phyloP scores from a whole-genome alignment of 2,888 invertebrate genomes.

The Bimastos eiseni region DNA sequence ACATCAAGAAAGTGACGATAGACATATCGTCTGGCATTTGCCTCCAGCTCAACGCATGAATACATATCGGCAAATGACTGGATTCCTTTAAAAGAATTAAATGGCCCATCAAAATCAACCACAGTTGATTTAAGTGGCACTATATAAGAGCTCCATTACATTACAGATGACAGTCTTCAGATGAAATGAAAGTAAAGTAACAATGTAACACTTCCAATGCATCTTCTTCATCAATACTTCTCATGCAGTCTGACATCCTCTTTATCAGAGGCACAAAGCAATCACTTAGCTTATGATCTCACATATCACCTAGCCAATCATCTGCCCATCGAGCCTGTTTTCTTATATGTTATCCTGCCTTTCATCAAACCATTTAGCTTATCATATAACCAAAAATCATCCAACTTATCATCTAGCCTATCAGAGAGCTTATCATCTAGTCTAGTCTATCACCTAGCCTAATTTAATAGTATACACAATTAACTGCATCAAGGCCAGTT shows the following conservation, averaged over 20 bases:
- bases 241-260: neutral
- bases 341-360: neutral
- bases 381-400: neutral
- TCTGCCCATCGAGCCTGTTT: too few species aligned
- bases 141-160: too few species aligned
- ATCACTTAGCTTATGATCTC: neutral
- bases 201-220: too few species aligned
- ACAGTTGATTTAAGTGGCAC: too few species aligned
- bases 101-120: neutral
- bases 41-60: conserved; percentile 56
- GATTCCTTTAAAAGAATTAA: conserved; percentile 50
- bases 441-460: neutral
- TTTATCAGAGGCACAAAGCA: neutral
- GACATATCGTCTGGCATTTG: conserved; percentile 53
- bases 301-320: neutral
- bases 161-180: neutral
- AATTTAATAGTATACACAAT: neutral
- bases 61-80: conserved; percentile 59
- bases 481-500: neutral
- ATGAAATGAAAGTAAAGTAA: neutral
- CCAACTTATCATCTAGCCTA: neutral
- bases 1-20: conserved; percentile 58
- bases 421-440: neutral
- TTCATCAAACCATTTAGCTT: neutral
- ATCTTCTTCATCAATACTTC: neutral